A percentile compares a stretch with the other conserved stretches of the same genome.
These are phyloP conservation scores for Rhagonycha fulva DNA, from an alignment of 2,888 invertebrate species.

Conservation along the genomic window DNA sequence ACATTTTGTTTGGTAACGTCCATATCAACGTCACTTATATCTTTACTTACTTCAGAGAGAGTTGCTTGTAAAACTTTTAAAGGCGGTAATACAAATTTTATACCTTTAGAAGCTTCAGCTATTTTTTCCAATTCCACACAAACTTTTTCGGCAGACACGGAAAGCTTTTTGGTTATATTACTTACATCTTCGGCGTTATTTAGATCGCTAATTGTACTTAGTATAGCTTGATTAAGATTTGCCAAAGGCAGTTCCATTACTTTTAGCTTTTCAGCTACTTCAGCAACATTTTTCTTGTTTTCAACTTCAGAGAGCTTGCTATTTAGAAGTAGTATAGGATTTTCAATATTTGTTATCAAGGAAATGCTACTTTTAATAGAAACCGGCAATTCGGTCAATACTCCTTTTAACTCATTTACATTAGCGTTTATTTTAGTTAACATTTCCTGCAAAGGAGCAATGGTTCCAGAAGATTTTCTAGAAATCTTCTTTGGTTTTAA, in stretches of 20 bases:
- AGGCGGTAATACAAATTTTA: background rate
- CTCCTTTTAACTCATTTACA: background rate
- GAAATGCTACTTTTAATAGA: background rate
- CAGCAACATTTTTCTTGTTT: background rate
- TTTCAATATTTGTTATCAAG: background rate
- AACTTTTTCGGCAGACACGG: background rate
- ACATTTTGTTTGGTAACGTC: background rate
- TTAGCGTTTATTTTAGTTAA: background rate
- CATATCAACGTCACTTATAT: background rate
- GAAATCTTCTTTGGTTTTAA: background rate
- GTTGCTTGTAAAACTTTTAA: constrained; percentile 26
- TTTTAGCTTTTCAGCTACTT: background rate
- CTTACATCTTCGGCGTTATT: background rate
- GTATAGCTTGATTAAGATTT: background rate
- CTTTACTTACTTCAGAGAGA: background rate
- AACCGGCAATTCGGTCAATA: background rate
- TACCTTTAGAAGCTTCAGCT: constrained; percentile 25
- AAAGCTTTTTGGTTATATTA: background rate
- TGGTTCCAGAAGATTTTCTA: background rate
- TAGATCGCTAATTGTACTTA: background rate
- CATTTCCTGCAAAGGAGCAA: background rate
- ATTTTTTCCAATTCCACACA: background rate
- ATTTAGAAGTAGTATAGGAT: background rate
- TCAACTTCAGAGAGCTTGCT: background rate
- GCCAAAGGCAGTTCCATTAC: background rate